Evolutionary conservation across 2,113 vertebrate genomes (phyloP).

Genomic region (Lipophrys pholis): DNA sequence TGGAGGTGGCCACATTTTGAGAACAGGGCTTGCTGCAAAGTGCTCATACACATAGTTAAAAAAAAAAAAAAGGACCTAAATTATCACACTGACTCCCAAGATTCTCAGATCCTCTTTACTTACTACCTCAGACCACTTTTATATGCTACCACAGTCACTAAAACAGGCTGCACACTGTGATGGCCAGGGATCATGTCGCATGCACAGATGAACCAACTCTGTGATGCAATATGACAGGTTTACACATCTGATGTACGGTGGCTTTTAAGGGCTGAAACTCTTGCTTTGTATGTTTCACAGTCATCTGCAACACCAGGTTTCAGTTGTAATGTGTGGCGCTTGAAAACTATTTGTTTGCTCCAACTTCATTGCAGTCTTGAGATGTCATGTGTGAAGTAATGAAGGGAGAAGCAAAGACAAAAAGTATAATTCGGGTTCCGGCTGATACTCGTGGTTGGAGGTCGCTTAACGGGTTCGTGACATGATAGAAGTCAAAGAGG

Average conservation of each 20-base stretch:
- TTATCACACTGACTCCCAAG: slow-evolving; percentile 13
- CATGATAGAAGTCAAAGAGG: slow-evolving; percentile 12
- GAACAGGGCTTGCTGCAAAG: slow-evolving; percentile 55
- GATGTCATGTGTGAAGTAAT: slow-evolving; percentile 16
- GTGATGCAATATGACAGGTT: slow-evolving; percentile 45
- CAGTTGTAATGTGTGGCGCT: background rate
- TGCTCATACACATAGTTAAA: slow-evolving; percentile 46
- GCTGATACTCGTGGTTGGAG: slow-evolving; percentile 19
- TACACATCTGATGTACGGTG: background rate
- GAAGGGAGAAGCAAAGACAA: slow-evolving; percentile 2
- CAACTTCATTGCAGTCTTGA: background rate
- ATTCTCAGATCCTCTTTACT: slow-evolving; percentile 34
- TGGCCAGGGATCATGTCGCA: slow-evolving; percentile 36
- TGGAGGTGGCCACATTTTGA: slow-evolving; percentile 44
- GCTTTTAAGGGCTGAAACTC: slow-evolving; percentile 7
- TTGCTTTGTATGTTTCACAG: background rate
- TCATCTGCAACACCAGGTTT: background rate
- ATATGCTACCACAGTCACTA: slow-evolving; percentile 1
- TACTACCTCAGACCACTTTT: slow-evolving; percentile 6
- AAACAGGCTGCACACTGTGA: background rate
- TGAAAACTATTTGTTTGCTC: background rate
- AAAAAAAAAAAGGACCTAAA: slow-evolving; percentile 18
- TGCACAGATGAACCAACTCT: slow-evolving; percentile 47
- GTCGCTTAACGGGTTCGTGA: slow-evolving; percentile 38
- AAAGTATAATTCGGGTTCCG: slow-evolving; percentile 8